A percentile compares a stretch with the other conserved stretches of the same genome.
Evolutionary conservation across 2,797 vertebrate genomes (phyloP).

Genomic region (Tokudaia muenninki): DNA sequence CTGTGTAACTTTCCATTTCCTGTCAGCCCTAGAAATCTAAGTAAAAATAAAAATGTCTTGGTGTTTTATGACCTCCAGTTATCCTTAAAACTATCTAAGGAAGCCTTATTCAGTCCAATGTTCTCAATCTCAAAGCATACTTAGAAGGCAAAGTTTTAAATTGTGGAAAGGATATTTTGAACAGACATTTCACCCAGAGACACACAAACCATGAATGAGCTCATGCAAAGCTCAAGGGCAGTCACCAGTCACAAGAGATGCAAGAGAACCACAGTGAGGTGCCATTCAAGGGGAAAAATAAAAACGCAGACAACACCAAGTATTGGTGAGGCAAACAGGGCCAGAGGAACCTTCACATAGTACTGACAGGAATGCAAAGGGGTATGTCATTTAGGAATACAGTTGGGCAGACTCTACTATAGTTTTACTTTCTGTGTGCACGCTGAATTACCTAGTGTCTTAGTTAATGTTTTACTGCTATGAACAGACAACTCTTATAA

Average conservation of each 20-base stretch:
- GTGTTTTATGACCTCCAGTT: not conserved
- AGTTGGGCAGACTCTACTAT: not conserved
- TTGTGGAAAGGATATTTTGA: not conserved
- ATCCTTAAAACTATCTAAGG: not conserved
- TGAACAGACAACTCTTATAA: not conserved
- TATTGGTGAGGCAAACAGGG: not conserved
- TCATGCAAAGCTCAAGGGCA: not conserved
- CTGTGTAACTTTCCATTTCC: not conserved
- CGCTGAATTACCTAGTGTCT: not conserved
- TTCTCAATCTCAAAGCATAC: constrained; percentile 17
- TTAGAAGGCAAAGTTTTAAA: constrained; percentile 7
- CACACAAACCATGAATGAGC: not conserved
- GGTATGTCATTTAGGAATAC: not conserved
- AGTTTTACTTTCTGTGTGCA: not conserved
- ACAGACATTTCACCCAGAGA: not conserved
- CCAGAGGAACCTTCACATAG: not conserved
- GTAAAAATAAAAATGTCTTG: not conserved
- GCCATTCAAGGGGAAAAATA: not conserved
- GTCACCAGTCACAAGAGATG: not conserved
- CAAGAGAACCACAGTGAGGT: not conserved
- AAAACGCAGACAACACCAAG: not conserved
- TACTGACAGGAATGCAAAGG: not conserved
- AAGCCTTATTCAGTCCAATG: not conserved
- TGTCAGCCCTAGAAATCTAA: constrained; percentile 38
- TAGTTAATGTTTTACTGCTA: not conserved